Percentiles rank a stretch among this genome's conserved stretches.
These are phyloP conservation scores for Anguilla pacifica DNA, from an alignment of 2,797 vertebrate genomes.

Conservation along the genomic window DNA sequence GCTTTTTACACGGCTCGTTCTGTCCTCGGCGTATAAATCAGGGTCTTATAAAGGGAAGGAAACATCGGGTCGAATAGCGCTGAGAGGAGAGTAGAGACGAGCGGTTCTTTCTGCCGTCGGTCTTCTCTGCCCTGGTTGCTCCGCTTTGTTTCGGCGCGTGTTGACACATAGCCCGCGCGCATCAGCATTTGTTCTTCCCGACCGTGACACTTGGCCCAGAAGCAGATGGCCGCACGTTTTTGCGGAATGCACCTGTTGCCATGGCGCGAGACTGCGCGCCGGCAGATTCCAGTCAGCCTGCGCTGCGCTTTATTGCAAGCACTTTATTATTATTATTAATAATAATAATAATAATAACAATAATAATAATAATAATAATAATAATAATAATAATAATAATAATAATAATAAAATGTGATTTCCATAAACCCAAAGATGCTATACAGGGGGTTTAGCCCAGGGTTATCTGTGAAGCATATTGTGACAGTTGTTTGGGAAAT, in stretches of 20 bases:
- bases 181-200: constrained; percentile 9
- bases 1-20: neutral
- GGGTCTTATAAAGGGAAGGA: neutral
- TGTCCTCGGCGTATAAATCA: neutral
- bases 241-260: constrained; percentile 13
- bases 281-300: neutral
- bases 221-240: constrained; percentile 14
- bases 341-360: too few relatives aligned
- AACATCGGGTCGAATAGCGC: neutral
- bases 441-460: too few relatives aligned
- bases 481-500: too few relatives aligned
- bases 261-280: neutral
- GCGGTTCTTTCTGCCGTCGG: neutral
- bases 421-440: too few relatives aligned
- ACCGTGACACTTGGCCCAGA: constrained; percentile 11
- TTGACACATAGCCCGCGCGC: neutral
- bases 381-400: too few relatives aligned
- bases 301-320: neutral
- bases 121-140: neutral
- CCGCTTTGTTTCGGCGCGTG: neutral
- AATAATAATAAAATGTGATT: too few relatives aligned
- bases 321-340: too few relatives aligned
- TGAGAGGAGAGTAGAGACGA: neutral
- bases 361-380: too few relatives aligned
- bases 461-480: too few relatives aligned